These are phyloP conservation scores for Aleadryas rufinucha DNA, from an alignment of 2,113 vertebrate species.

Conservation along the genomic window DNA sequence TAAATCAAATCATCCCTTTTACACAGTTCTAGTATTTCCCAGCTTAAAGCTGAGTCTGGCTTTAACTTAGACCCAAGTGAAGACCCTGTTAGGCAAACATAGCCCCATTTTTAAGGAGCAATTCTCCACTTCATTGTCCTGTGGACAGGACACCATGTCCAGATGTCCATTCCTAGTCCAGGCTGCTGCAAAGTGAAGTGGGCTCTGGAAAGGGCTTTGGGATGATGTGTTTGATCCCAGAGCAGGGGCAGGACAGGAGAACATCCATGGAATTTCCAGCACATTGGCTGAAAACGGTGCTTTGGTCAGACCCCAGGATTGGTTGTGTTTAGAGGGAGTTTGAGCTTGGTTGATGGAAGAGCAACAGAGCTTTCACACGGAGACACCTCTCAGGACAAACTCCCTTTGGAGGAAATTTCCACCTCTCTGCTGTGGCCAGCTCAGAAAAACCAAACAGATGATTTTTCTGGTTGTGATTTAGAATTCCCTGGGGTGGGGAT, in stretches of 20 bases:
- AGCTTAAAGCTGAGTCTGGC: background rate
- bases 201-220: background rate
- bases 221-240: background rate
- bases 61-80: background rate
- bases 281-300: fast-evolving
- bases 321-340: too few relatives aligned
- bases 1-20: background rate
- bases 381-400: background rate
- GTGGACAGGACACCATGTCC: fast-evolving
- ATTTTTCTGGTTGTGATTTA: background rate
- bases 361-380: background rate
- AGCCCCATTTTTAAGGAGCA: background rate
- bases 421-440: background rate
- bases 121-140: background rate
- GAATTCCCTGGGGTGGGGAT: background rate
- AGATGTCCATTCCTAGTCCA: fast-evolving
- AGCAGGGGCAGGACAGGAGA: background rate
- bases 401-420: background rate
- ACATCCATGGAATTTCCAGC: background rate
- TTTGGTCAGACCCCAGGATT: fast-evolving
- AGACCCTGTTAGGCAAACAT: fast-evolving
- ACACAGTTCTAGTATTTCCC: background rate
- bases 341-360: background rate
- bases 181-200: background rate
- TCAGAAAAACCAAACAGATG: background rate